These are phyloP conservation scores for Pristionchus exspectatus DNA, from an alignment of 2,888 invertebrate genomes.

Conservation along the genomic window DNA sequence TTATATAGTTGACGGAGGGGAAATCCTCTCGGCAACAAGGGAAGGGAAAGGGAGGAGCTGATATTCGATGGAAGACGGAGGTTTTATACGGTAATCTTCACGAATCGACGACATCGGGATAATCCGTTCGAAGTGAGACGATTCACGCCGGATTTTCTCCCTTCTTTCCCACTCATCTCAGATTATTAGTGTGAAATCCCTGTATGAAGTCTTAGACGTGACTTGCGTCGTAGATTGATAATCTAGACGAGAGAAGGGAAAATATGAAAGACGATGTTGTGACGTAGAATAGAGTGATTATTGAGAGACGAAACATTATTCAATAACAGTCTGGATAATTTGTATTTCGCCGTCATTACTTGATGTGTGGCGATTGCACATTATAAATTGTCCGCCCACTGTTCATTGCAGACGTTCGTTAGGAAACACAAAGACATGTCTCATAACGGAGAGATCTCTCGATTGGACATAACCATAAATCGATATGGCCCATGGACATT, in stretches of 20 bases:
- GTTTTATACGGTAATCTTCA: not conserved
- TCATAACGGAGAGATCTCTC: too few species aligned
- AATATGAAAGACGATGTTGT: not conserved
- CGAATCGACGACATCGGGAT: conserved; percentile 5
- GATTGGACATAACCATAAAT: too few species aligned
- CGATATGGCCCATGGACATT: too few species aligned
- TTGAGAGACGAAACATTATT: not conserved
- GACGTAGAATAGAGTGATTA: not conserved
- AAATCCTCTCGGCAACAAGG: not conserved
- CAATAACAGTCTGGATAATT: not conserved
- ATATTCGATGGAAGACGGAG: not conserved
- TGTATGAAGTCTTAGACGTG: not conserved
- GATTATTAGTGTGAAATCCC: conserved; percentile 25
- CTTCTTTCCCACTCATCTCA: not conserved
- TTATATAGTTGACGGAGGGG: not conserved
- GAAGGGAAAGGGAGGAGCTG: not conserved
- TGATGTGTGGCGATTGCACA: not conserved
- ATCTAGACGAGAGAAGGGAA: not conserved
- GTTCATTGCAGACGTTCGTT: too few species aligned
- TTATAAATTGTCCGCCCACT: too few species aligned
- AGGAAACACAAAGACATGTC: too few species aligned
- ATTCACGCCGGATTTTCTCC: not conserved
- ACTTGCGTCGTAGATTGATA: conserved; percentile 13
- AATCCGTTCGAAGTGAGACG: not conserved
- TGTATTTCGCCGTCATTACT: not conserved